A percentile compares a stretch with the other conserved stretches of the same genome.
Conservation (phyloP, 2,888 invertebrate genomes). For the Cremastinae sp. region DNA sequence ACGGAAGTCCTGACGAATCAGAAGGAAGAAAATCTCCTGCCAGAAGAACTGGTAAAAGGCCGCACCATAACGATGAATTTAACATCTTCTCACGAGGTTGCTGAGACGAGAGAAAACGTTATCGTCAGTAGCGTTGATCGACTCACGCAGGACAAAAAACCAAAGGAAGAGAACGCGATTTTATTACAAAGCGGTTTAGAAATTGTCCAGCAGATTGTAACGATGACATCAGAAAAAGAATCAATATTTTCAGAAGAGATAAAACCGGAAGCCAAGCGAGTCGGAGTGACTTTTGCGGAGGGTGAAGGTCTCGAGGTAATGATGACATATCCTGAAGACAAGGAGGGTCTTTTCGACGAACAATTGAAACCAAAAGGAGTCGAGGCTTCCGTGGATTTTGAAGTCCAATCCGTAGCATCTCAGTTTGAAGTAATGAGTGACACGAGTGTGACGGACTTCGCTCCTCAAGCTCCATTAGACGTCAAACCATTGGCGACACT, state of each 20-base stretch:
- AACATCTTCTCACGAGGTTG: slow-evolving; percentile 73
- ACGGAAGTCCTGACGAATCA: slow-evolving; percentile 72
- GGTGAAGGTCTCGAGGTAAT: slow-evolving; percentile 84
- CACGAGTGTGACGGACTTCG: slow-evolving; percentile 66
- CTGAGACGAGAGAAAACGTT: slow-evolving; percentile 74
- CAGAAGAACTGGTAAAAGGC: slow-evolving; percentile 67
- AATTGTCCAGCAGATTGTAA: slow-evolving; percentile 80
- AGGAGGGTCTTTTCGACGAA: slow-evolving; percentile 71
- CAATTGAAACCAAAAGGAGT: slow-evolving; percentile 66
- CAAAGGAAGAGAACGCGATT: slow-evolving; percentile 70
- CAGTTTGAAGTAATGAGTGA: slow-evolving; percentile 73
- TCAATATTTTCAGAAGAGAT: slow-evolving; percentile 78
- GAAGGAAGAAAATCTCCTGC: slow-evolving; percentile 69
- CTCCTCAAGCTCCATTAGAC: slow-evolving; percentile 62
- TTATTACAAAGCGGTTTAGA: slow-evolving; percentile 79
- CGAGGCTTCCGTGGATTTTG: slow-evolving; percentile 72
- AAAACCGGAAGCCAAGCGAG: slow-evolving; percentile 82
- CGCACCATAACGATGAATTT: slow-evolving; percentile 68
- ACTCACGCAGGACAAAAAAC: slow-evolving; percentile 77
- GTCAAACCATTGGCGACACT: slow-evolving; percentile 69
- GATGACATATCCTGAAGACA: slow-evolving; percentile 77
- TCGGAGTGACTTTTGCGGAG: slow-evolving; percentile 81
- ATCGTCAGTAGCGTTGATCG: slow-evolving; percentile 68
- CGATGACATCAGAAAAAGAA: slow-evolving; percentile 82
- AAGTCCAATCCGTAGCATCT: slow-evolving; percentile 70